Evolutionary conservation across 2,888 invertebrate genomes (phyloP).

Genomic region (Bruchidius siliquastri): DNA sequence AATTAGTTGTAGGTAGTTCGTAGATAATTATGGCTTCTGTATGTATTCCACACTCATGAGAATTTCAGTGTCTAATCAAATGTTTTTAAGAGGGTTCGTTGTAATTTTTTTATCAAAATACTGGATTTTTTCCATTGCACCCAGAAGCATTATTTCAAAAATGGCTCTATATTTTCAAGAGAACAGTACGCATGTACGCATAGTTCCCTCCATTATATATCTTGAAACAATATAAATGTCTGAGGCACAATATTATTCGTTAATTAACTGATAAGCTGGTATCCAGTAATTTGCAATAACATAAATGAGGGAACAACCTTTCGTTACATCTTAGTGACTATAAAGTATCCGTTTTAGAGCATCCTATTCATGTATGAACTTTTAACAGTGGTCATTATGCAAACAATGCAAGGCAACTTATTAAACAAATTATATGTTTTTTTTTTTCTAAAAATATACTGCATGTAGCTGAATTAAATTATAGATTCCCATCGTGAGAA

Average conservation of each 20-base stretch:
- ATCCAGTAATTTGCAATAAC: background rate
- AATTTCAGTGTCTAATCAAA: too few relatives aligned
- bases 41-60: too few relatives aligned
- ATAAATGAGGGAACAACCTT: background rate
- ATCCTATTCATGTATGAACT: background rate
- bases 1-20: too few relatives aligned
- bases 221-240: too few relatives aligned
- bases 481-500: background rate
- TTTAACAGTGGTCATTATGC: background rate
- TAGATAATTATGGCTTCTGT: too few relatives aligned
- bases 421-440: background rate
- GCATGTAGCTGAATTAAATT: background rate
- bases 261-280: background rate
- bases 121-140: too few relatives aligned
- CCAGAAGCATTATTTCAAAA: too few relatives aligned
- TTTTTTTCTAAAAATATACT: background rate
- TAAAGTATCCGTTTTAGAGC: background rate
- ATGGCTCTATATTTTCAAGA: too few relatives aligned
- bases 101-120: too few relatives aligned
- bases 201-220: too few relatives aligned
- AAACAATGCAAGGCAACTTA: background rate
- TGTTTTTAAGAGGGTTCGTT: too few relatives aligned
- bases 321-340: background rate
- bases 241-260: background rate
- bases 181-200: too few relatives aligned